Conservation (phyloP, 2,888 invertebrate genomes). For the Stegophylla sp. region DNA sequence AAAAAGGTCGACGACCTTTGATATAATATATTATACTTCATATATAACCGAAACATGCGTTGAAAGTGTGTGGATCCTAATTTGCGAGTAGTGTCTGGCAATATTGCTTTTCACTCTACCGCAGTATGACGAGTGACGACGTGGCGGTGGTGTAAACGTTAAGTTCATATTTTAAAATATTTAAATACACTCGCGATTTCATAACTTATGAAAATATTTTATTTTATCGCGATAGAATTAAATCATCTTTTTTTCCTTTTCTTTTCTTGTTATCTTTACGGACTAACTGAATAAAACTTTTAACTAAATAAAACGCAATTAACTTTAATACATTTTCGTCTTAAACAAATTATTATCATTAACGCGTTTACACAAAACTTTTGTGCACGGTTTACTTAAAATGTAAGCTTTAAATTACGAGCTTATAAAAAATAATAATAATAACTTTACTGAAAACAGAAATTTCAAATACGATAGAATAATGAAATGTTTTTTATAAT, state of each 20-base stretch:
- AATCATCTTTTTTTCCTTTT: slow-evolving; percentile 12
- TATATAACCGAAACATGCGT: too few species aligned
- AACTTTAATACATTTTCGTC: slow-evolving; percentile 34
- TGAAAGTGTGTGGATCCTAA: too few species aligned
- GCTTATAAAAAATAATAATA: neutral
- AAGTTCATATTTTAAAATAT: neutral
- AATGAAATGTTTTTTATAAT: neutral
- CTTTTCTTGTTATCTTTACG: slow-evolving; percentile 4
- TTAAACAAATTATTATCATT: slow-evolving; percentile 46
- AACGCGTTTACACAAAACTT: slow-evolving; percentile 36
- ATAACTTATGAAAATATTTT: neutral
- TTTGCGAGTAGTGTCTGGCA: too few species aligned
- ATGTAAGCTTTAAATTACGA: neutral
- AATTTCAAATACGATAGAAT: neutral
- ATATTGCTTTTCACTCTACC: too few species aligned
- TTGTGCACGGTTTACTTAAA: slow-evolving; percentile 4
- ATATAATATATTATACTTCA: too few species aligned
- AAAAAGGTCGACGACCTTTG: too few species aligned
- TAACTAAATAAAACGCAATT: slow-evolving; percentile 46
- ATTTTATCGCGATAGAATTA: slow-evolving; percentile 23
- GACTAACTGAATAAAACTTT: slow-evolving; percentile 35
- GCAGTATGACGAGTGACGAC: neutral
- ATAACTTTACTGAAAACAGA: too few species aligned
- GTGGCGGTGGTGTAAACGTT: neutral
- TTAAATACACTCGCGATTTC: neutral